Conservation (phyloP, 1,140 invertebrate species). For the Cydia amplana region DNA sequence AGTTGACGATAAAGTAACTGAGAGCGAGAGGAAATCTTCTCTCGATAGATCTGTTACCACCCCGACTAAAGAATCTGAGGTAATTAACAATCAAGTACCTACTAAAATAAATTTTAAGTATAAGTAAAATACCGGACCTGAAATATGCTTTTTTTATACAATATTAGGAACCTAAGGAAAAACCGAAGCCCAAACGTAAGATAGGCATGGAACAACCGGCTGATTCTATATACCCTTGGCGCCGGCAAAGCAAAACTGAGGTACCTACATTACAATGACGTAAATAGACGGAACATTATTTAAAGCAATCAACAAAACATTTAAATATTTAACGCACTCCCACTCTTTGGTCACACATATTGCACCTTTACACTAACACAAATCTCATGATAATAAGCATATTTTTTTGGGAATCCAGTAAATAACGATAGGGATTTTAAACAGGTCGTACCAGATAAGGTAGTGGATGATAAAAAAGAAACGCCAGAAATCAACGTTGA, state of each 20-base stretch:
- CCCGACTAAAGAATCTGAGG: background rate
- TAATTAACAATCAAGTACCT: background rate
- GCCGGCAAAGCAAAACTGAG: constrained; percentile 40
- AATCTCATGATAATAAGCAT: background rate
- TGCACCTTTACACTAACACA: constrained; percentile 10
- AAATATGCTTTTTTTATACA: background rate
- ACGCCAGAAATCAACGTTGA: constrained; percentile 17
- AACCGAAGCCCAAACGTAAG: constrained; percentile 12
- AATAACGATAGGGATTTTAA: constrained; percentile 18
- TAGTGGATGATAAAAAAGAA: constrained; percentile 18
- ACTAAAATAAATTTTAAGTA: background rate
- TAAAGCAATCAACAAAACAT: background rate
- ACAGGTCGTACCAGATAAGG: constrained; percentile 1
- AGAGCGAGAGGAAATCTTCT: constrained; percentile 7
- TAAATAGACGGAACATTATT: background rate
- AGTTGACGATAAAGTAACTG: constrained; percentile 12
- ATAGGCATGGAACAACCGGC: constrained; percentile 20
- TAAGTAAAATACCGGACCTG: background rate
- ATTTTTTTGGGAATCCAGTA: background rate
- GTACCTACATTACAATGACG: constrained; percentile 16
- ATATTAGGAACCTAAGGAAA: constrained; percentile 18
- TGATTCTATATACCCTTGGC: constrained; percentile 37
- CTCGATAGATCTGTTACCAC: background rate
- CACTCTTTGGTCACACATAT: background rate
- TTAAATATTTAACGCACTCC: background rate